phyloP scores from a whole-genome alignment of 2,888 invertebrate species.

The Balanococcus diminutus region DNA sequence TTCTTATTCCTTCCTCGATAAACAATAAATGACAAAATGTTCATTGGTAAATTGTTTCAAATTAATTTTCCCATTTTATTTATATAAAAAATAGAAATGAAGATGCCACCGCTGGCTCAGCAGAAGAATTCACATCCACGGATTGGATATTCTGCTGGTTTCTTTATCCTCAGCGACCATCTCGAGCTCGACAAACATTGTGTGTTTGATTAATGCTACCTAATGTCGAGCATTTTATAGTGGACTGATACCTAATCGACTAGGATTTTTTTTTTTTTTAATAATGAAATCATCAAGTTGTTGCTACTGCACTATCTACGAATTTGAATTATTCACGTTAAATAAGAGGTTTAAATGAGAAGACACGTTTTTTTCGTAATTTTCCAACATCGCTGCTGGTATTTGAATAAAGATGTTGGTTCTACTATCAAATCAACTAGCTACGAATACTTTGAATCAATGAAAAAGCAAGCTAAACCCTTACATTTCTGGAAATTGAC shows the following conservation, averaged over 20 bases:
- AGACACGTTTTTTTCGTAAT: not conserved
- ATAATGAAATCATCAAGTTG: constrained; percentile 15
- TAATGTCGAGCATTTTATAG: not conserved
- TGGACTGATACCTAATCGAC: not conserved
- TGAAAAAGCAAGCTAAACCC: not conserved
- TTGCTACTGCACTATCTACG: not conserved
- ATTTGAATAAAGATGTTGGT: not conserved
- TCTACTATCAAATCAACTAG: not conserved
- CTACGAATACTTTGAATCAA: not conserved
- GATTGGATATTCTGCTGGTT: not conserved
- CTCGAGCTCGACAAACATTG: not conserved
- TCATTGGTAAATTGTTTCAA: not conserved
- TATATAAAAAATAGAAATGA: not conserved
- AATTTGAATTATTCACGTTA: not conserved
- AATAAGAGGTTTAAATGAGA: not conserved
- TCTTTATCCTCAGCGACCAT: not conserved
- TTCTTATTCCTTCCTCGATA: not conserved
- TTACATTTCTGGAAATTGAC: not conserved
- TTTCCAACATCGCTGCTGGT: not conserved
- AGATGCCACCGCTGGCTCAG: not conserved
- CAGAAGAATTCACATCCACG: not conserved
- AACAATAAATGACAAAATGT: not conserved
- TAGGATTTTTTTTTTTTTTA: not conserved
- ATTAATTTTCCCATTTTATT: not conserved
- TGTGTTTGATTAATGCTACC: not conserved